Base-by-base conservation (phyloP, 2,888 invertebrate genomes). In the Lithophane socia region DNA sequence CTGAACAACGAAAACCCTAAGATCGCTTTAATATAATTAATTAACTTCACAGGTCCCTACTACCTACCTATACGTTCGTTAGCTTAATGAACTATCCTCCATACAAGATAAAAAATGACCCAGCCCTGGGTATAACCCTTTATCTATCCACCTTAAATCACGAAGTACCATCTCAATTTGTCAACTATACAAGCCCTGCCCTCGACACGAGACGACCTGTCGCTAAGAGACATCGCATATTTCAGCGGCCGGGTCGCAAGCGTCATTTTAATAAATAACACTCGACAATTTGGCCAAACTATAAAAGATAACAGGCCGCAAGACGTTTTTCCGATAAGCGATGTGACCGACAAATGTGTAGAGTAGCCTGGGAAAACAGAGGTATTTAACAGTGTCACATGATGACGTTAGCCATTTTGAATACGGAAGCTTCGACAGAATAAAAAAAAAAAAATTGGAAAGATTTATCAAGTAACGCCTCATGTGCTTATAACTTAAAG, bases 251-350 rank as follows among this genome's bases (percentile, higher is more conserved):
- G 54, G 79, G 82, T 88, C 84, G 82, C 80, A 75, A 86, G 85
- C 86, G 85, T 83, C 89, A 91, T 89, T 91, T 91, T 92, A 92
- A 93, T 93, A 94, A 93, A 94, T 92, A 92, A 91, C 90, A 82
- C 72, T 87, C 85, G 87, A 92, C 92, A 91, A 92, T 94, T 94
- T 91, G 92, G 90, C 89, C 83, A 88, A 90, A 91, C 91, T 91
- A 91, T 90, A 90, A 90, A 89, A 88, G 91, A 89, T 91, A 90
- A 89, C 90, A 87, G 91, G 82, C 90, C 88, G 83, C 85, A 80
- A 87, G 91, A 91, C 88, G 89, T 91, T 94, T 91, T 91, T 92
- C 91, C 88, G 89, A 92, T 92, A 91, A 90, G 84, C 89, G 87
- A 86, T 91, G 87, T 90, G 90, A 92, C 89, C 89, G 87, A 87